phyloP scores from a whole-genome alignment of 2,888 invertebrate genomes.

The Coecobrya sp. region DNA sequence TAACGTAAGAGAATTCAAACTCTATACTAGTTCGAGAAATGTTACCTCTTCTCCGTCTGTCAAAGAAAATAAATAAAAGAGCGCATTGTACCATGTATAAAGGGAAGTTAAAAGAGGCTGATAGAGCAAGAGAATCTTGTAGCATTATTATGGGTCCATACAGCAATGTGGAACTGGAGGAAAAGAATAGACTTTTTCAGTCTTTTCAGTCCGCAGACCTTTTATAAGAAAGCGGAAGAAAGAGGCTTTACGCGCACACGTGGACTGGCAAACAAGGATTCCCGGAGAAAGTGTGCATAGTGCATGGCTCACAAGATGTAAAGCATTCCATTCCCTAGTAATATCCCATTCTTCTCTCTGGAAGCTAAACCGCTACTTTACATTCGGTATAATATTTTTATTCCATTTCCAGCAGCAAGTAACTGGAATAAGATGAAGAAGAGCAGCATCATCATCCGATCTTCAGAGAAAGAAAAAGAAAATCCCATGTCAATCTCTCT shows the following conservation, averaged over 20 bases:
- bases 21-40: not conserved
- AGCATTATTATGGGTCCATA: not conserved
- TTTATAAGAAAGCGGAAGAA: slow-evolving; percentile 14
- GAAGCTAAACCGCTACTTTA: slow-evolving; percentile 10
- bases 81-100: slow-evolving; percentile 34
- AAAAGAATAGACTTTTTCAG: not conserved
- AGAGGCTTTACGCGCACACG: not conserved
- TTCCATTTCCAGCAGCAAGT: not conserved
- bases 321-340: not conserved
- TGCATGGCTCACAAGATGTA: not conserved
- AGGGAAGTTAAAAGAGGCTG: slow-evolving; percentile 23
- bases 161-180: not conserved
- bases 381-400: slow-evolving; percentile 9
- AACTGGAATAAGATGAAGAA: not conserved
- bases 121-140: not conserved
- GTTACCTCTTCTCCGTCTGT: slow-evolving; percentile 2
- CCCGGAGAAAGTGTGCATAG: not conserved
- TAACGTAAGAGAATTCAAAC: not conserved
- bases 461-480: slow-evolving; percentile 29
- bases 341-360: not conserved
- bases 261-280: not conserved
- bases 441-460: slow-evolving; percentile 19
- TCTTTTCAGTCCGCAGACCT: not conserved
- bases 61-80: slow-evolving; percentile 53
- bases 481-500: slow-evolving; percentile 61